Percentiles rank a stretch among this genome's conserved stretches.
These are phyloP conservation scores for Perithous albicinctus DNA, from an alignment of 2,888 invertebrate genomes.

Conservation along the genomic window DNA sequence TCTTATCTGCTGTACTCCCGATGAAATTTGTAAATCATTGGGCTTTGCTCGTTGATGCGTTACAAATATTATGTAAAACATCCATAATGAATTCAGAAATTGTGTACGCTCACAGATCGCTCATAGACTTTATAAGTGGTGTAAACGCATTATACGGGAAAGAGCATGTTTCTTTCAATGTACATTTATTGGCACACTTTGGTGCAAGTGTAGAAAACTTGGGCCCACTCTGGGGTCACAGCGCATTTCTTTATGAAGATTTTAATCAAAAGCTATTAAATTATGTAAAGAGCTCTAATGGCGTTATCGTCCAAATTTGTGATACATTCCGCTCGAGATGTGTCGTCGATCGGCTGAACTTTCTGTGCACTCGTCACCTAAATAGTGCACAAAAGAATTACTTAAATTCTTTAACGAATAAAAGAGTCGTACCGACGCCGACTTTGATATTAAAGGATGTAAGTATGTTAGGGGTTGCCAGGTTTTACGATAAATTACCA, in stretches of 20 bases:
- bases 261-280: conserved; percentile 23
- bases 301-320: too few relatives aligned
- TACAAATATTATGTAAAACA: conserved; percentile 51
- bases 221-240: conserved; percentile 58
- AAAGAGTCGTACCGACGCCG: too few relatives aligned
- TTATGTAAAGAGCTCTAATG: too few relatives aligned
- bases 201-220: conserved; percentile 45
- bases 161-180: conserved; percentile 52
- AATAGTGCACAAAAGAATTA: conserved; percentile 26
- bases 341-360: conserved; percentile 19
- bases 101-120: conserved; percentile 36
- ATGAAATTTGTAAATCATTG: conserved; percentile 61
- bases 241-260: conserved; percentile 55
- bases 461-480: neutral
- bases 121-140: conserved; percentile 19
- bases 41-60: conserved; percentile 60
- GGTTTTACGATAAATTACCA: neutral
- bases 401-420: neutral
- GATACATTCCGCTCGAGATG: conserved; percentile 19
- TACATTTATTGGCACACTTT: conserved; percentile 57
- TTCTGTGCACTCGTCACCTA: conserved; percentile 19
- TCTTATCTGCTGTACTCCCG: conserved; percentile 42
- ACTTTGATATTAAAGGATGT: neutral
- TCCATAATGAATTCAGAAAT: conserved; percentile 58
- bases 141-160: conserved; percentile 24